Evolutionary conservation across 1,140 invertebrate genomes (phyloP), one percentile per base, ranked within the genome.

Genomic region (Zaprionus vittiger): DNA sequence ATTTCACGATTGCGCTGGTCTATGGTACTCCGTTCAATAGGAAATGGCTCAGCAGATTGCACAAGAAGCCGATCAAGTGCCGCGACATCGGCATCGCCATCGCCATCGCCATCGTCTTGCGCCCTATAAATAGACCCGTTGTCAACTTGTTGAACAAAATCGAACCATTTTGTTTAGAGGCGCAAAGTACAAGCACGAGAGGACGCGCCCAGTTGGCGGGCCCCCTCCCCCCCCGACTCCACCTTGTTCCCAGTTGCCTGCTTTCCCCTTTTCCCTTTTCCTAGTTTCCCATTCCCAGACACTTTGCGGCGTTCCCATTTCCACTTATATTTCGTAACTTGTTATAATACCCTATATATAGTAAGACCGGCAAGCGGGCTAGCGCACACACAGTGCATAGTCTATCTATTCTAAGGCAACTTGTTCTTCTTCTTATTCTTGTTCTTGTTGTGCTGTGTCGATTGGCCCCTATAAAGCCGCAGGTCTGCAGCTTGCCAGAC

Each of bases 101-200:
- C 41, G 34, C 37, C 37, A 37, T 4, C 34, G 34, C 11, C 34
- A 5, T 14, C n/a, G 41, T 52, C 47, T 52, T 52, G 12, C 5
- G 26, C 20, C n/a, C 67, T 76, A 76, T 72, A 72, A 71, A 76
- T 76, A 76, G 73, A 55, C 44, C 52, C 61, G 60, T 76, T 65
- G 67, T 63, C 68, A 76, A 76, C 73, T 76, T 76, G 73, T 76
- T 76, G 68, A 76, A 60, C 73, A 44, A 76, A 71, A 76, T 72
- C 73, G 73, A 76, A 76, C 60, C 73, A 60, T 72, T 65, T 73
- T 68, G 38, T 49, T 68, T 15, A 64, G 22, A 17, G 5, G 20
- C 34, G 14, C 49, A 38, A 44, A 67, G 31, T 41, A 69, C 59
- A 62, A 56, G 49, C 31, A 24, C 24, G 12, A 28, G 24, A 12